Conservation (phyloP, 1,140 invertebrate genomes). For the Diprion similis region DNA sequence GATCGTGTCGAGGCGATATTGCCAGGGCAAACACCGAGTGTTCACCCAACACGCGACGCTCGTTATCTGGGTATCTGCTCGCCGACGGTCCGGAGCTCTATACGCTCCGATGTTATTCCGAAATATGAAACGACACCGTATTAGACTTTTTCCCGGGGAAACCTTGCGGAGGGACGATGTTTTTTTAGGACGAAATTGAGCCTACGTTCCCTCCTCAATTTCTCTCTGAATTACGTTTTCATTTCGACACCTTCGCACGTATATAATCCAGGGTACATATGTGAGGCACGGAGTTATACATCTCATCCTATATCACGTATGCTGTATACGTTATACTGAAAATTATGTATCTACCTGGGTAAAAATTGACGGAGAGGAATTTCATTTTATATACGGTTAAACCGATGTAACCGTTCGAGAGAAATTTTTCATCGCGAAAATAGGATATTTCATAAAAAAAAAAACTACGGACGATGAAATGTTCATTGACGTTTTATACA, state of each 20-base stretch:
- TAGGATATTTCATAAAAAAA: neutral
- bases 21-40: neutral
- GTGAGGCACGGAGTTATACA: no score
- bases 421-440: neutral
- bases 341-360: no score
- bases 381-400: no score
- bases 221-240: neutral
- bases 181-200: conserved; percentile 48
- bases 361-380: no score
- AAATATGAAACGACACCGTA: conserved; percentile 4
- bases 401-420: no score
- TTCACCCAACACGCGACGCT: neutral
- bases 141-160: neutral
- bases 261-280: no score
- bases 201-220: neutral
- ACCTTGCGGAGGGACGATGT: conserved; percentile 27
- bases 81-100: no score
- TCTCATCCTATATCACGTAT: no score
- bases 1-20: conserved; percentile 33
- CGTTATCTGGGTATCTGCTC: no score
- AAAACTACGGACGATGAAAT: no score
- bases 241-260: neutral
- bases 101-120: neutral
- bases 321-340: no score
- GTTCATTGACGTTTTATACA: no score